Percentiles rank a stretch among this genome's conserved stretches.
Evolutionary conservation across 2,888 invertebrate genomes (phyloP).

Genomic region (Calliopum simillimum): DNA sequence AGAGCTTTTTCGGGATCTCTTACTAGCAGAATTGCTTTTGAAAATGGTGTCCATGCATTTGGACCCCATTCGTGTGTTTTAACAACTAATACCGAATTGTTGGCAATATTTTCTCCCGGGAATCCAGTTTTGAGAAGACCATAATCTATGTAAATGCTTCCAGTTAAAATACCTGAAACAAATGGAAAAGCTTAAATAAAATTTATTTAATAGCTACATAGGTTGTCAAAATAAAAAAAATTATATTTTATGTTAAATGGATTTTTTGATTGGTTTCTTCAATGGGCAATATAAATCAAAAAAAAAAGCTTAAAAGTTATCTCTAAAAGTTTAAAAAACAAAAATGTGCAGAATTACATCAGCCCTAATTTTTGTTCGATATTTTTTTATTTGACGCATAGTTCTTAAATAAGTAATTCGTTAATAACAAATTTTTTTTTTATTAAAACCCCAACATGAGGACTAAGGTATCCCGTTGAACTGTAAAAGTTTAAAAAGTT

Average conservation of each 20-base stretch:
- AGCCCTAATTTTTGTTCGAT: too few relatives aligned
- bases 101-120: conserved; percentile 81
- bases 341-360: too few relatives aligned
- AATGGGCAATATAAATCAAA: too few relatives aligned
- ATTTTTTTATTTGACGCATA: too few relatives aligned
- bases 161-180: conserved; percentile 76
- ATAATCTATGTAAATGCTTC: conserved; percentile 85
- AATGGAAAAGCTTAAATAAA: background rate
- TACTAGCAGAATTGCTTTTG: conserved; percentile 77
- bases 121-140: conserved; percentile 82
- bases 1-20: conserved; percentile 78
- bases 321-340: too few relatives aligned
- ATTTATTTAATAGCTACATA: background rate
- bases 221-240: background rate
- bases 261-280: background rate
- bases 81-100: conserved; percentile 81
- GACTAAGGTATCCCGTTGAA: too few relatives aligned
- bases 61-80: conserved; percentile 84
- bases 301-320: too few relatives aligned
- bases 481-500: too few relatives aligned
- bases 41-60: conserved; percentile 71
- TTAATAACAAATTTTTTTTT: too few relatives aligned
- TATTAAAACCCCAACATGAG: too few relatives aligned
- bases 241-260: background rate
- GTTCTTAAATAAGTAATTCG: too few relatives aligned